phyloP scores from a whole-genome alignment of 2,888 invertebrate species.

The Kuschelorhynchus macadamiae region DNA sequence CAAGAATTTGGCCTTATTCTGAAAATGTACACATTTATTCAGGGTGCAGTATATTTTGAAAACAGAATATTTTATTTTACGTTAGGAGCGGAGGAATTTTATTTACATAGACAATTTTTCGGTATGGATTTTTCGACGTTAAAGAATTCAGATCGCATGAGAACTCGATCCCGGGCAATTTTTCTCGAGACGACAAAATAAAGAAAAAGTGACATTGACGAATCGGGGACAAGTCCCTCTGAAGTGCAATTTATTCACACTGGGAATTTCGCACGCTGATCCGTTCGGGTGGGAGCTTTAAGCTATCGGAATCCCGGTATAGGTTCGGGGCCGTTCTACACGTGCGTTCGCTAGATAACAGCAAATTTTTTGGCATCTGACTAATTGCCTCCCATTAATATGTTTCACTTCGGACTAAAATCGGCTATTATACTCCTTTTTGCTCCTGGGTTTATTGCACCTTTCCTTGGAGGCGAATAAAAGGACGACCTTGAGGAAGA shows the following conservation, averaged over 20 bases:
- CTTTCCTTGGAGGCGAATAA: constrained; percentile 36
- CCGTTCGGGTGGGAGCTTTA: constrained; percentile 48
- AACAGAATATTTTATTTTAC: not conserved
- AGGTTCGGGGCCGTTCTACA: constrained; percentile 52
- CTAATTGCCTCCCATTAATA: constrained; percentile 67
- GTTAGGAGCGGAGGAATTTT: constrained; percentile 23
- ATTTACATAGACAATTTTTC: constrained; percentile 47
- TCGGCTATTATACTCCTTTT: constrained; percentile 60
- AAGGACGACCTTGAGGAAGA: not conserved
- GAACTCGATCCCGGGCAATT: constrained; percentile 51
- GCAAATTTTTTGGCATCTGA: constrained; percentile 66
- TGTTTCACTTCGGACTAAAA: constrained; percentile 63
- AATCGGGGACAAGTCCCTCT: constrained; percentile 53
- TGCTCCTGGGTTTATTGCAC: constrained; percentile 57
- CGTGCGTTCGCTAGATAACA: constrained; percentile 63
- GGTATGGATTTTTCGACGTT: constrained; percentile 48
- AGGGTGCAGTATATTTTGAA: too few species aligned
- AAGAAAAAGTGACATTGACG: constrained; percentile 54
- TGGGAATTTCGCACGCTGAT: constrained; percentile 51
- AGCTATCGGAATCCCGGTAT: constrained; percentile 48
- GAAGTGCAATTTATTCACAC: constrained; percentile 51
- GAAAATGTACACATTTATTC: too few species aligned
- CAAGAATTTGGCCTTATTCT: too few species aligned
- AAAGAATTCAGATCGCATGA: constrained; percentile 52
- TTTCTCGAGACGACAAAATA: constrained; percentile 53